phyloP scores from a whole-genome alignment of 2,888 invertebrate species.

The Chrysodeixis includens region DNA sequence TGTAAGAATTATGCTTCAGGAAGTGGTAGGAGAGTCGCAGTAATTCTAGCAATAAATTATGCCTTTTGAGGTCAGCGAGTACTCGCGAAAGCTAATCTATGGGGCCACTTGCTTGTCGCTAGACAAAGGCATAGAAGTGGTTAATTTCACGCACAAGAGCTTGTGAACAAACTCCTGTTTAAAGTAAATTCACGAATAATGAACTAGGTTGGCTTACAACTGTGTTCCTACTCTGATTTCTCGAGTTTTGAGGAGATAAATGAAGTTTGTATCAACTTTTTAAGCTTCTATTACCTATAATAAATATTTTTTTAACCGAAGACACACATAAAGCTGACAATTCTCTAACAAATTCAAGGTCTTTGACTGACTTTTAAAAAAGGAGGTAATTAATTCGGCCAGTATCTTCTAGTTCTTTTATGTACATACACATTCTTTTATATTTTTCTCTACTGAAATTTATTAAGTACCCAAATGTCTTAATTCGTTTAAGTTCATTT shows the following conservation, averaged over 20 bases:
- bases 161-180: slow-evolving; percentile 7
- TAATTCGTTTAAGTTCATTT: neutral
- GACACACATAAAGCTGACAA: too few species aligned
- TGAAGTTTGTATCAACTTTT: neutral
- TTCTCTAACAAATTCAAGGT: too few species aligned
- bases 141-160: slow-evolving; percentile 26
- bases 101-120: slow-evolving; percentile 25
- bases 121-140: slow-evolving; percentile 31
- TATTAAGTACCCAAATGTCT: too few species aligned
- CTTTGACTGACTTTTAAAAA: too few species aligned
- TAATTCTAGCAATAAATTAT: slow-evolving; percentile 39
- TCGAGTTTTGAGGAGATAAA: neutral
- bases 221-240: neutral
- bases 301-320: too few species aligned
- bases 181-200: slow-evolving; percentile 9
- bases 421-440: too few species aligned
- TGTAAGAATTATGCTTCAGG: too few species aligned
- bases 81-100: slow-evolving; percentile 34
- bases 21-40: neutral
- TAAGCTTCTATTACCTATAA: neutral
- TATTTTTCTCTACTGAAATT: too few species aligned
- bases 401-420: too few species aligned
- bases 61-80: slow-evolving; percentile 35
- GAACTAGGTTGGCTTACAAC: neutral
- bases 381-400: too few species aligned